Evolutionary conservation across 2,888 invertebrate species (phyloP).

Genomic region (Drosophila birchii): DNA sequence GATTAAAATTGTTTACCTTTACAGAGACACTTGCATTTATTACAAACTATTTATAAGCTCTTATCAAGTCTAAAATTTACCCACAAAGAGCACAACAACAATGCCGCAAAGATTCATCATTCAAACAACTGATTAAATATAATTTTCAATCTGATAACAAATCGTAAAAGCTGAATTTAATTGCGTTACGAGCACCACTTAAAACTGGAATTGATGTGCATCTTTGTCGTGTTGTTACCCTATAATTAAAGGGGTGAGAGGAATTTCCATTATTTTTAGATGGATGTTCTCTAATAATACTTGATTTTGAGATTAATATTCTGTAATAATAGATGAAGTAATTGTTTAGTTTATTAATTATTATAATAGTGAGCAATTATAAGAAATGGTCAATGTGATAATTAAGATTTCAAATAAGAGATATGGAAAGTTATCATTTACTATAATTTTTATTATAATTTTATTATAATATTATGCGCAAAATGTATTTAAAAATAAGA

Average conservation of each 20-base stretch:
- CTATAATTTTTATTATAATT: too few relatives aligned
- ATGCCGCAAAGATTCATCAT: slow-evolving; percentile 7
- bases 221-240: slow-evolving; percentile 10
- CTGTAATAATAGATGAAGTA: not conserved
- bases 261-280: not conserved
- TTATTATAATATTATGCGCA: too few relatives aligned
- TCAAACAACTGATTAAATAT: slow-evolving; percentile 14
- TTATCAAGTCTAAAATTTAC: slow-evolving; percentile 2
- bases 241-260: not conserved
- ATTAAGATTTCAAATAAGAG: not conserved
- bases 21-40: slow-evolving; percentile 1
- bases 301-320: too few relatives aligned
- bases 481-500: too few relatives aligned
- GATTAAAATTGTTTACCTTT: slow-evolving; percentile 19
- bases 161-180: slow-evolving; percentile 35
- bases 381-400: not conserved
- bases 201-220: slow-evolving; percentile 23
- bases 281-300: not conserved
- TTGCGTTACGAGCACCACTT: slow-evolving; percentile 38
- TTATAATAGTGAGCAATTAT: not conserved
- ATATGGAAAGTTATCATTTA: not conserved
- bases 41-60: slow-evolving; percentile 1
- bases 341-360: not conserved
- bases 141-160: slow-evolving; percentile 29
- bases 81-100: not conserved